Conservation (phyloP, 2,797 vertebrate genomes). For the Melanotaenia nigrans region DNA sequence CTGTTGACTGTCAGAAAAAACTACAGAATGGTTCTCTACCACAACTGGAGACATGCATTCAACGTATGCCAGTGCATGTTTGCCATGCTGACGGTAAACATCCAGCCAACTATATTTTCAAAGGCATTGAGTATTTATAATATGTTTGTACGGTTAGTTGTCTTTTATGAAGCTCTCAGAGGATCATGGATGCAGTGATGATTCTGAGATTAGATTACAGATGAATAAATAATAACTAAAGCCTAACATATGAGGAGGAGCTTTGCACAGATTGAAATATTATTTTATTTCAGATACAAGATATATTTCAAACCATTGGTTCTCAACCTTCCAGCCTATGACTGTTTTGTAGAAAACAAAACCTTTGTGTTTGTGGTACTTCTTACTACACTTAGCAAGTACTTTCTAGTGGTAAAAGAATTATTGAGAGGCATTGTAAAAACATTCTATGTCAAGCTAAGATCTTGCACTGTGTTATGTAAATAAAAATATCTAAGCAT, state of each 20-base stretch:
- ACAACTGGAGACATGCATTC: constrained; percentile 99
- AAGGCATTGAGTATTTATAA: constrained; percentile 5
- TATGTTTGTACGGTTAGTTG: neutral
- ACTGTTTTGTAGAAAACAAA: neutral
- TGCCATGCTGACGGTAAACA: constrained; percentile 92
- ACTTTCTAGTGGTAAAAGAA: neutral
- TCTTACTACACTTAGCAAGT: neutral
- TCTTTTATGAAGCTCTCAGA: neutral
- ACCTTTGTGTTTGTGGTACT: neutral
- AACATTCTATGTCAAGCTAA: neutral
- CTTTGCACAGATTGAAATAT: neutral
- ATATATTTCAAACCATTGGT: neutral
- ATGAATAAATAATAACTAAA: neutral
- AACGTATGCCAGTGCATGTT: constrained; percentile 99
- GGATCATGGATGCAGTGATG: neutral
- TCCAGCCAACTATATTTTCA: neutral
- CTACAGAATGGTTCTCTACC: constrained; percentile 98
- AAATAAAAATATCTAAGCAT: neutral
- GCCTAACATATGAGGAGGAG: neutral
- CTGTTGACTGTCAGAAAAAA: constrained; percentile 98
- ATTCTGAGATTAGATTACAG: neutral
- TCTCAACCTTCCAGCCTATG: neutral
- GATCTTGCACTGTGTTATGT: neutral
- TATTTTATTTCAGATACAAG: neutral
- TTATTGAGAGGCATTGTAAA: neutral